Base-by-base conservation (phyloP, 2,113 vertebrate genomes). In the Channa maculata region DNA sequence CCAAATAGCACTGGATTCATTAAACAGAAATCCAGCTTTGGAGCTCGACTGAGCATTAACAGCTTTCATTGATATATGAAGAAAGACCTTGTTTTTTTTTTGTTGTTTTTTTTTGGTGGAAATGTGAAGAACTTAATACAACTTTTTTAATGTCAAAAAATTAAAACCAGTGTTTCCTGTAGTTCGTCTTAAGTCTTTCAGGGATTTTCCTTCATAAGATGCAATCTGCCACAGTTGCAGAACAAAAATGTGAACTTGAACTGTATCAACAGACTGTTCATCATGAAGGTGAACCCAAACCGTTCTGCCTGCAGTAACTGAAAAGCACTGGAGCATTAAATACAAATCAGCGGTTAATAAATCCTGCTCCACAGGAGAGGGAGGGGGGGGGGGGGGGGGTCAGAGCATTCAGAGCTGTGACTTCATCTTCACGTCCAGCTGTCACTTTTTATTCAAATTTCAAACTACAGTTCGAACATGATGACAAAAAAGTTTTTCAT, bases 251-350 rank as follows among this genome's bases (percentile, higher is more conserved):
- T 6, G 50, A 71, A 39, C 10, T 36, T 72, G 24, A 37, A 5
- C 12, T 41, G 13, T 24, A 55, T 72, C 65, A 65, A 58, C 65
- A 61, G 6, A 50, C 67, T 3, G 5, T 73, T 57, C 43, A 39
- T 70, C 37, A 13, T 65, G 50, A 66, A 36, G 53, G 8, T 5
- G 66, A 87, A 89, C 55, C 88, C 86, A 78, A 80, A 64, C 83
- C 77, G 77, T 83, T 87, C 72, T 85, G 88, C 74, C 83, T 92
- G 83, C 52, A 91, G 88, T 88, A 92, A 94, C 86, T 91, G 89
- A 90, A 87, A 93, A 90, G 92, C 94, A 94, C 92, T 90, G 86
- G 90, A 93, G 92, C 93, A 92, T 94, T 92, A 92, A 94, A 90
- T 89, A 91, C 88, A 57, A 45, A 77, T 77, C 51, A 71, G 15